Percentiles rank a stretch among this genome's conserved stretches.
phyloP scores from a whole-genome alignment of 2,888 invertebrate species.

The Drosophila anomalata region DNA sequence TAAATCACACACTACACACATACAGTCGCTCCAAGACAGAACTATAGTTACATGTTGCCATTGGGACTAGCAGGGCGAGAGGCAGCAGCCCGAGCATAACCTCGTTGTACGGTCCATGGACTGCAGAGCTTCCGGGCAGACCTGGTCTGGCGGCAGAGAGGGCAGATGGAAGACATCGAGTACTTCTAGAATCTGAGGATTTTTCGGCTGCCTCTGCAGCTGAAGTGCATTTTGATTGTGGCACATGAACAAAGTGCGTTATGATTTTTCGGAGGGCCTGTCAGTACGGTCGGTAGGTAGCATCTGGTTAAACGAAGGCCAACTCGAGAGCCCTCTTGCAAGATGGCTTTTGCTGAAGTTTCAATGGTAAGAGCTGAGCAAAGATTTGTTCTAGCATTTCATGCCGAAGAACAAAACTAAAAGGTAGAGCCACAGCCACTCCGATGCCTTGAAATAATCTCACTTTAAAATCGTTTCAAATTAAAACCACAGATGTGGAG shows the following conservation, averaged over 20 bases:
- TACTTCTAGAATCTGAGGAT: slow-evolving; percentile 22
- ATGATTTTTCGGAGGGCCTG: slow-evolving; percentile 59
- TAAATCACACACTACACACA: slow-evolving; percentile 72
- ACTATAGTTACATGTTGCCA: slow-evolving; percentile 64
- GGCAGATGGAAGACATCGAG: slow-evolving; percentile 19
- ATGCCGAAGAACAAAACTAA: not conserved
- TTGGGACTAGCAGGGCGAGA: slow-evolving; percentile 18
- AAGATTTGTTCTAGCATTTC: not conserved
- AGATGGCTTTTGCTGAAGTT: slow-evolving; percentile 7
- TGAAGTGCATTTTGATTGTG: slow-evolving; percentile 69
- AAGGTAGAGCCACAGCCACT: not conserved
- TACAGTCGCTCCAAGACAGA: slow-evolving; percentile 19
- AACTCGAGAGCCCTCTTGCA: slow-evolving; percentile 11
- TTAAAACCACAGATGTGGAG: slow-evolving; percentile 29
- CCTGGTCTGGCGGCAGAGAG: not conserved
- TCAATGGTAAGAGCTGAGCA: not conserved
- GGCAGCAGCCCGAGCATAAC: slow-evolving; percentile 74
- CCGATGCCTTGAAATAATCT: slow-evolving; percentile 5
- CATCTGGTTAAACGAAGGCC: slow-evolving; percentile 32
- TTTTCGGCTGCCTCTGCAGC: not conserved
- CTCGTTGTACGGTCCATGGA: slow-evolving; percentile 82
- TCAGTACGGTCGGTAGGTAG: slow-evolving; percentile 31
- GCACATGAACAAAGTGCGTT: slow-evolving; percentile 57
- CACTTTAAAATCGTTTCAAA: slow-evolving; percentile 23
- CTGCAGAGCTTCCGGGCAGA: slow-evolving; percentile 31